Evolutionary conservation across 2,113 vertebrate genomes (phyloP).

Genomic region (Nothocercus julius): DNA sequence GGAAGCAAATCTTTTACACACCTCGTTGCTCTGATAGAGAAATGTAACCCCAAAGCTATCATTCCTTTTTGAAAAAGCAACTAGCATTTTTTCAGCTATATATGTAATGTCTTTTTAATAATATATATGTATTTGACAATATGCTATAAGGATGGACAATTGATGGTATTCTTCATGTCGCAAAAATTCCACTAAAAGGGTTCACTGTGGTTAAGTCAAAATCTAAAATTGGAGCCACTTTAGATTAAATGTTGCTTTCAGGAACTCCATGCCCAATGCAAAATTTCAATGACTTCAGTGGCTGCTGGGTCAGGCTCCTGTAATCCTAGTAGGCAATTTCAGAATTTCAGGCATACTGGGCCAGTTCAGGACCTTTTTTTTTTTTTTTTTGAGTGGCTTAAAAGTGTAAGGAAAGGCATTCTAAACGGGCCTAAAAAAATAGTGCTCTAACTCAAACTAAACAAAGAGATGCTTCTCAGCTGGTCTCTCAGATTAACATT

Average conservation of each 20-base stretch:
- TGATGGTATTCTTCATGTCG: neutral
- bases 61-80: neutral
- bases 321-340: neutral
- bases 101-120: too few species aligned
- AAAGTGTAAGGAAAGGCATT: neutral
- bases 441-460: neutral
- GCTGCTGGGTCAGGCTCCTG: neutral
- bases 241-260: neutral
- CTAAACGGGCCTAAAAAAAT: neutral
- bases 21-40: neutral
- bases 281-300: accelerated
- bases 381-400: neutral
- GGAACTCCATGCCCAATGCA: neutral
- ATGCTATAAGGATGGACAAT: neutral
- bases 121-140: neutral
- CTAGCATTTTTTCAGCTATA: neutral
- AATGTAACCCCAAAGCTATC: neutral
- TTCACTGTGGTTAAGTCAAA: neutral
- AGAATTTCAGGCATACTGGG: neutral
- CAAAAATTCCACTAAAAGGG: neutral
- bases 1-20: neutral
- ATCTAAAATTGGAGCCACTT: neutral
- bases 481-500: neutral
- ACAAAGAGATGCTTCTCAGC: neutral
- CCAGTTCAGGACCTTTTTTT: neutral